Evolutionary conservation across 2,113 vertebrate species (phyloP), one percentile per base, ranked within the genome.

Genomic region (Thryonomys swinderianus): DNA sequence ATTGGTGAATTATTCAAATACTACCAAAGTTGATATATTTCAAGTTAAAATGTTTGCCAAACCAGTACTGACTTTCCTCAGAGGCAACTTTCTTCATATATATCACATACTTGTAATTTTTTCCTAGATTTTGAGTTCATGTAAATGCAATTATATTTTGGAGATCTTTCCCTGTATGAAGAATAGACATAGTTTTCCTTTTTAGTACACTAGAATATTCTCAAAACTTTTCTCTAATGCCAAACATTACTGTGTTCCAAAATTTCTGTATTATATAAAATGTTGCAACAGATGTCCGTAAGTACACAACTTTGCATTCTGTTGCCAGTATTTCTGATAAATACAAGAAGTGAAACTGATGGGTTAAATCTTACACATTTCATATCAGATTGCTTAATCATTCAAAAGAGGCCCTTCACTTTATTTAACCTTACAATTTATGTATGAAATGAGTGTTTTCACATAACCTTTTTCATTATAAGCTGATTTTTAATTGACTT

Each of bases 251-350:
- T 92, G 30, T 64, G 16, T 80, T 81, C 10, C 42, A 90, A 80
- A n/a, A 79, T 82, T 88, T 82, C 16, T 80, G 0, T n/a, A 21
- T n/a, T 62, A 57, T 42, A 55, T 76, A 85, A 85, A 71, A 80
- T 57, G 12, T 32, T 78, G 7, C 34, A 74, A 62, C 67, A 27
- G 7, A 37, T 83, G 8, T 45, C 4, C 32, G 74, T 88, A 12
- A 57, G 27, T 3, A 85, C 7, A 30, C 10, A 85, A 40, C 10
- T 85, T 85, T 61, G 7, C 53, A 53, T 73, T 95, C 5, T 57
- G 16, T 2, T 74, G 62, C 18, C 55, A 83, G 7, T 83, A 67
- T 89, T 95, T 94, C 45, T 83, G n/a, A 84, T 66, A 84, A 85
- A 67, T 37, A 51, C 11, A 86, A 85, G 34, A 73, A 57, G 55